Evolutionary conservation across 2,888 invertebrate species (phyloP).

Genomic region (Nemotelus nigrinus): DNA sequence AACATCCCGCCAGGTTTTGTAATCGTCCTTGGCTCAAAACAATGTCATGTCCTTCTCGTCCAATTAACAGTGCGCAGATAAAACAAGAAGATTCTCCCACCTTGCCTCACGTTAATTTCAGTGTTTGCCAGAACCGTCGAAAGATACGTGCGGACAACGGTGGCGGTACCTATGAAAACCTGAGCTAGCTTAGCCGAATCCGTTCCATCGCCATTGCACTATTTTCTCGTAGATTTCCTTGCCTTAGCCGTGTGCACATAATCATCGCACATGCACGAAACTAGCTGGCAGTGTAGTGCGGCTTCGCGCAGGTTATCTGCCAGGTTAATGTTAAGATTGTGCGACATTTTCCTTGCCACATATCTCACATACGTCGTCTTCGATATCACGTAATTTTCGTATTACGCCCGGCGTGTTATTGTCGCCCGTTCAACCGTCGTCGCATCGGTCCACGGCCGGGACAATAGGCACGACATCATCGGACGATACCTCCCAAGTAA

Average conservation of each 20-base stretch:
- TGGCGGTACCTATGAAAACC: not conserved
- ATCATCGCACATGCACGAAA: too few species aligned
- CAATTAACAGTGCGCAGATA: conserved; percentile 49
- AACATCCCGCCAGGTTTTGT: conserved; percentile 45
- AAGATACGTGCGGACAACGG: not conserved
- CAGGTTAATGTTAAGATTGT: conserved; percentile 45
- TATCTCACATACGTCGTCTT: conserved; percentile 38
- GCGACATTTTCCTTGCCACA: conserved; percentile 37
- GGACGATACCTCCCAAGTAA: conserved; percentile 44
- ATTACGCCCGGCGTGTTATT: conserved; percentile 37
- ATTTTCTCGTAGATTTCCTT: not conserved
- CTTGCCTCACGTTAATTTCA: conserved; percentile 48
- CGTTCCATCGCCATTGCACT: not conserved
- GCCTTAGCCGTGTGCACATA: not conserved
- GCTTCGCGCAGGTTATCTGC: conserved; percentile 17
- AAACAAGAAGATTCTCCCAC: conserved; percentile 50
- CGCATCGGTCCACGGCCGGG: conserved; percentile 22
- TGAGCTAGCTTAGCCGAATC: not conserved
- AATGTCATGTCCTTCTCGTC: conserved; percentile 48
- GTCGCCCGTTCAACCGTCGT: not conserved
- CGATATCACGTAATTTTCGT: conserved; percentile 45
- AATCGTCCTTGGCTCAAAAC: conserved; percentile 28
- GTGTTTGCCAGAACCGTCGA: not conserved
- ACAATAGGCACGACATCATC: conserved; percentile 46
- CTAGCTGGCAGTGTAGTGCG: not conserved